Conservation (phyloP, 2,888 invertebrate species). For the Thyatira batis region DNA sequence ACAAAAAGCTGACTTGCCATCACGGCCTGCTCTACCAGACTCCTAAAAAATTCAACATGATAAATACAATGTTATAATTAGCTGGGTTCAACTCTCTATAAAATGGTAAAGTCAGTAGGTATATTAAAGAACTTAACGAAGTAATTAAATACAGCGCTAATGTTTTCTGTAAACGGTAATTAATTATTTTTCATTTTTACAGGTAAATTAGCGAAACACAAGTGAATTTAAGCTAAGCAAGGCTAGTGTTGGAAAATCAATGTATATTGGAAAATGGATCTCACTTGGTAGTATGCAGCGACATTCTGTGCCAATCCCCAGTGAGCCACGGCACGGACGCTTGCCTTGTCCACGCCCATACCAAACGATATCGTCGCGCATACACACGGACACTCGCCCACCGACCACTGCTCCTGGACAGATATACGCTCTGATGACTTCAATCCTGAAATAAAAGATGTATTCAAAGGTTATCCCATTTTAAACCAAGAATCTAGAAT, state of each 20-base stretch:
- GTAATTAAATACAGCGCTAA: too few relatives aligned
- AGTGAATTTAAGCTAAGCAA: neutral
- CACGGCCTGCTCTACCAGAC: constrained; percentile 97
- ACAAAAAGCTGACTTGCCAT: constrained; percentile 94
- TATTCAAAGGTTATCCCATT: too few relatives aligned
- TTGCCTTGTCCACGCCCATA: constrained; percentile 99
- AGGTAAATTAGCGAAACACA: too few relatives aligned
- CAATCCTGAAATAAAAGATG: constrained; percentile 80
- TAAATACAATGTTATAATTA: too few relatives aligned
- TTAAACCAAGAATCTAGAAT: constrained; percentile 2
- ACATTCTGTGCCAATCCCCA: constrained; percentile 98
- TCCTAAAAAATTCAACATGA: constrained; percentile 83
- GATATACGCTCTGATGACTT: constrained; percentile 87
- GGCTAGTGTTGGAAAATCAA: neutral
- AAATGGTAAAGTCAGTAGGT: too few relatives aligned
- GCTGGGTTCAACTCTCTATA: too few relatives aligned
- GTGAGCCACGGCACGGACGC: constrained; percentile 97
- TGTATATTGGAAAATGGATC: neutral
- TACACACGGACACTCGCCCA: constrained; percentile 93
- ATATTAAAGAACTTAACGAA: too few relatives aligned
- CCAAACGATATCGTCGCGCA: constrained; percentile 99
- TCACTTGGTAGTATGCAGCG: constrained; percentile 93
- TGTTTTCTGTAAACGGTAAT: too few relatives aligned
- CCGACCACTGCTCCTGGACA: constrained; percentile 96
- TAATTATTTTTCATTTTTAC: too few relatives aligned